Conservation (phyloP, 2,797 vertebrate species). For the Microtus californicus region DNA sequence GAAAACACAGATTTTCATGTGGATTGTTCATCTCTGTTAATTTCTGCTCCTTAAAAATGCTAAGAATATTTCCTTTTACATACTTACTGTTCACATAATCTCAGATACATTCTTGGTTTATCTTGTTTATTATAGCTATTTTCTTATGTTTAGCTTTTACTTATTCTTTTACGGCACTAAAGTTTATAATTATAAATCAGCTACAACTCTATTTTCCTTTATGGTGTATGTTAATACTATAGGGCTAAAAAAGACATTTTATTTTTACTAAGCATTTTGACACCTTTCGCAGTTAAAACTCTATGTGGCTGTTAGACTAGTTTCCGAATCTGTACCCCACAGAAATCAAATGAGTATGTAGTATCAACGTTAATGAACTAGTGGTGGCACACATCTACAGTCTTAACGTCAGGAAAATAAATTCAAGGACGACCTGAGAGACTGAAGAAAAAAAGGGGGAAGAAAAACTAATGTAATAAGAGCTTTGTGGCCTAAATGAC, state of each 20-base stretch:
- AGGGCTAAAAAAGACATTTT: neutral
- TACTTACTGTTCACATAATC: neutral
- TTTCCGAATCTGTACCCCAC: no score
- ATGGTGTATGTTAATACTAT: neutral
- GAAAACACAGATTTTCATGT: neutral
- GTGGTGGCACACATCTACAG: neutral
- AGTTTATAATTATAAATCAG: neutral
- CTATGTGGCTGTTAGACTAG: no score
- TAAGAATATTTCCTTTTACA: neutral
- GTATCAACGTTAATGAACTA: neutral
- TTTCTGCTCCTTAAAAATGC: constrained; percentile 8
- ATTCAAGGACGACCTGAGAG: neutral
- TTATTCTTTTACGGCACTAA: neutral
- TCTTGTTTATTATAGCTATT: neutral
- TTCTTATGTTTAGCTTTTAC: neutral
- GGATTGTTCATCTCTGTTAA: neutral
- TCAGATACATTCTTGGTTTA: neutral
- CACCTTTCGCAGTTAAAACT: neutral
- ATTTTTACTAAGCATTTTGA: constrained; percentile 12
- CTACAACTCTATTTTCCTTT: neutral
- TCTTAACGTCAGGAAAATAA: neutral
- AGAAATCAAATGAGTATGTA: constrained; percentile 23
- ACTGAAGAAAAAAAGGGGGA: neutral
- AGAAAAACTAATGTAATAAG: constrained; percentile 9
- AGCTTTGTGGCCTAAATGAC: neutral